phyloP scores from a whole-genome alignment of 2,113 vertebrate species.

The Corythornis vintsioides region DNA sequence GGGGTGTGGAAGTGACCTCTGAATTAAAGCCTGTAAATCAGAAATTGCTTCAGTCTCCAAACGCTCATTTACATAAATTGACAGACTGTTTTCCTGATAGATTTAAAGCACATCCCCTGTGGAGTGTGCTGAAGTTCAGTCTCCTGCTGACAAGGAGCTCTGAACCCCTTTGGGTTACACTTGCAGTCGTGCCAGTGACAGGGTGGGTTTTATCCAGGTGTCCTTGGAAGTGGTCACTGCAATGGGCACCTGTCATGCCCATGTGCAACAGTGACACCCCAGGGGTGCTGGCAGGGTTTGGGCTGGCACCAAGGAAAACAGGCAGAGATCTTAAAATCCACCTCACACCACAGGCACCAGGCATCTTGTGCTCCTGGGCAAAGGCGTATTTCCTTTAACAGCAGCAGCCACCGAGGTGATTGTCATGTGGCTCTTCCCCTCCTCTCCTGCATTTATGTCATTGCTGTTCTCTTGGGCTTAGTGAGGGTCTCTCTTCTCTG shows the following conservation, averaged over 20 bases:
- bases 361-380: not conserved
- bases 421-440: not conserved
- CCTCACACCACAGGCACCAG: rapidly evolving
- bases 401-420: not conserved
- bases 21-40: conserved; percentile 1
- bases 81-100: conserved; percentile 4
- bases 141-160: rapidly evolving
- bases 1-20: not conserved
- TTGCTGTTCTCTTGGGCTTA: not conserved
- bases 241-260: rapidly evolving
- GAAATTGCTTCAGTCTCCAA: not conserved
- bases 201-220: not conserved
- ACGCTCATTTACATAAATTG: not conserved
- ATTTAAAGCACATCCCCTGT: not conserved
- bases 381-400: not conserved
- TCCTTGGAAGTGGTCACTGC: not conserved
- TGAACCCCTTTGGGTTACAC: rapidly evolving
- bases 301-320: not conserved
- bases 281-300: not conserved
- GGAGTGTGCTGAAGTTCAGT: not conserved
- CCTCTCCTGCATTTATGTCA: rapidly evolving
- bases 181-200: rapidly evolving
- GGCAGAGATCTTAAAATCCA: not conserved
- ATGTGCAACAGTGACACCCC: not conserved
- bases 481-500: not conserved